A percentile compares a stretch with the other conserved stretches of the same genome.
phyloP scores from a whole-genome alignment of 2,888 invertebrate genomes.

The Phyto melanocephala region DNA sequence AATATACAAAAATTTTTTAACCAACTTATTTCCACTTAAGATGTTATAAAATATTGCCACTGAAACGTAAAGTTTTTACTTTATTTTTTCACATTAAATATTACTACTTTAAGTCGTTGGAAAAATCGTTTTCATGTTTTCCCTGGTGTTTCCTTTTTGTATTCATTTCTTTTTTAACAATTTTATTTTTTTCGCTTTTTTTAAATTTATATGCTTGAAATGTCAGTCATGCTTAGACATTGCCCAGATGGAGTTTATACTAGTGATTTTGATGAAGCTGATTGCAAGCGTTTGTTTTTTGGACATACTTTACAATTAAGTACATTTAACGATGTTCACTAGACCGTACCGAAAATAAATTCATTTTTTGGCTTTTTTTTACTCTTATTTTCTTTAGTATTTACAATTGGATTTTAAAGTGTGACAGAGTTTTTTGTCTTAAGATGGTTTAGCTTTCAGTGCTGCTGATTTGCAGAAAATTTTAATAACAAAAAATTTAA shows the following conservation, averaged over 20 bases:
- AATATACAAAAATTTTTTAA: too few relatives aligned
- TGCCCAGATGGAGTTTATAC: conserved; percentile 48
- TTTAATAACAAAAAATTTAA: too few relatives aligned
- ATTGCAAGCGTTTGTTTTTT: conserved; percentile 42
- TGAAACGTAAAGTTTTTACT: not conserved
- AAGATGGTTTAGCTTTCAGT: too few relatives aligned
- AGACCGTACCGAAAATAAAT: too few relatives aligned
- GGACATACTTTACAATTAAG: not conserved
- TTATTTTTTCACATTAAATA: not conserved
- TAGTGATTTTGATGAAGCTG: conserved; percentile 30
- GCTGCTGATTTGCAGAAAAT: too few relatives aligned
- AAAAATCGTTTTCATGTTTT: not conserved
- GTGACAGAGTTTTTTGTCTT: too few relatives aligned
- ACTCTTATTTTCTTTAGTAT: too few relatives aligned
- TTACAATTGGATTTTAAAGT: too few relatives aligned
- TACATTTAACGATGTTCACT: too few relatives aligned
- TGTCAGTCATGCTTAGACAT: conserved; percentile 43
- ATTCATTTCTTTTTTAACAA: not conserved
- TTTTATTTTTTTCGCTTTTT: not conserved
- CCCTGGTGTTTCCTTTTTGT: not conserved
- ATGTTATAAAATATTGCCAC: too few relatives aligned
- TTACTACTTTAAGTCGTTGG: conserved; percentile 7
- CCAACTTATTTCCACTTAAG: too few relatives aligned
- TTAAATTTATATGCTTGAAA: conserved; percentile 1
- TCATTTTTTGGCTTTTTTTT: too few relatives aligned